Evolutionary conservation across 2,797 vertebrate genomes (phyloP).

Genomic region (Typhlichthys subterraneus): DNA sequence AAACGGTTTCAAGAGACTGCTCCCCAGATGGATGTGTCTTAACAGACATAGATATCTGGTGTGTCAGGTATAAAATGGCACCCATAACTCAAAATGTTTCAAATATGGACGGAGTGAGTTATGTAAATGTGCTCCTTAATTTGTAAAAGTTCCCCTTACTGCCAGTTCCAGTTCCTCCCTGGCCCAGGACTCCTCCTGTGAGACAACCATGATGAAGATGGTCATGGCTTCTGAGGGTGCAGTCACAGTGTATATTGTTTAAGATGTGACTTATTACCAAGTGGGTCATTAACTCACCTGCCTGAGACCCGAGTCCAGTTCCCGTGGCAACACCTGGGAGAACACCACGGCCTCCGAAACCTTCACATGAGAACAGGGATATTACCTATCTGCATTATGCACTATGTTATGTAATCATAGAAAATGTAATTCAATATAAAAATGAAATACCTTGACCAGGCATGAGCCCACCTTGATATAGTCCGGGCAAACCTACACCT

Average conservation of each 20-base stretch:
- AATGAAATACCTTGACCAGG: slow-evolving; percentile 83
- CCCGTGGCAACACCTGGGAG: slow-evolving; percentile 92
- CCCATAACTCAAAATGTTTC: background rate
- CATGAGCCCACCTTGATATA: slow-evolving; percentile 88
- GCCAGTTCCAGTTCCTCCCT: slow-evolving; percentile 60
- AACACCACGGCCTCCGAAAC: slow-evolving; percentile 82
- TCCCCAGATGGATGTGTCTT: no score
- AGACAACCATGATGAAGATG: no score
- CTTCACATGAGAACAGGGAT: slow-evolving; percentile 40
- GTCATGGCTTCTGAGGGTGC: background rate
- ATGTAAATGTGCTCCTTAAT: no score
- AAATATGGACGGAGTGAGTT: background rate
- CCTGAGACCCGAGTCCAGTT: slow-evolving; percentile 86
- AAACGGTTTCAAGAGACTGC: no score
- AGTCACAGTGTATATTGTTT: background rate
- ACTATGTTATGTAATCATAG: no score
- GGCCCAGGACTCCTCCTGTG: slow-evolving; percentile 66
- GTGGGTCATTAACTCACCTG: slow-evolving; percentile 71
- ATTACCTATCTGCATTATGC: background rate
- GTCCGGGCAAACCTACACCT: slow-evolving; percentile 91
- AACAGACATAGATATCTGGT: no score
- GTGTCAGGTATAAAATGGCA: no score
- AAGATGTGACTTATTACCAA: slow-evolving; percentile 8
- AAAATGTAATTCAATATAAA: no score
- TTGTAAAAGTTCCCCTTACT: slow-evolving; percentile 35